A percentile compares a stretch with the other conserved stretches of the same genome.
Conservation (phyloP, 2,888 invertebrate genomes). For the Nephrotoma flavescens region DNA sequence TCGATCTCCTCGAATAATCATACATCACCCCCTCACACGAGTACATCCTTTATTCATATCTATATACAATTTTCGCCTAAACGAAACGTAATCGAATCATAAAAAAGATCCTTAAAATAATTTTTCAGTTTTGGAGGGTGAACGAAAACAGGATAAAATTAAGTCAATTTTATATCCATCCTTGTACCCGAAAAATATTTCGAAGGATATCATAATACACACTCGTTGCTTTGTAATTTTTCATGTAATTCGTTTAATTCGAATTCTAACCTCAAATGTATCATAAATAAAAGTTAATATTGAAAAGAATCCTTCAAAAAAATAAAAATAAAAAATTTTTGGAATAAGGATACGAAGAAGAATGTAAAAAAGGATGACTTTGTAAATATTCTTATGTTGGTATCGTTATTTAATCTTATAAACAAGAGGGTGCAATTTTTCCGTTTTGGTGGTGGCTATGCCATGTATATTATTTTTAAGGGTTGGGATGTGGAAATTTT, state of each 20-base stretch:
- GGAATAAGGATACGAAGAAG: neutral
- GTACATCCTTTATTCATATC: neutral
- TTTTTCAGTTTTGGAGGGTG: neutral
- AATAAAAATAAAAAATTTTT: neutral
- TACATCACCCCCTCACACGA: neutral
- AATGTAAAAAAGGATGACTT: neutral
- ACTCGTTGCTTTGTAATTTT: neutral
- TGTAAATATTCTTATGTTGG: neutral
- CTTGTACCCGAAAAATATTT: neutral
- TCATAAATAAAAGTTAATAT: slow-evolving; percentile 11
- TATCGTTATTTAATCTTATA: neutral
- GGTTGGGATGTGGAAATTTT: neutral
- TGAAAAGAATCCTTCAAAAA: neutral
- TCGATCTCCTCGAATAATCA: neutral
- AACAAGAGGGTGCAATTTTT: neutral
- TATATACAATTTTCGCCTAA: neutral
- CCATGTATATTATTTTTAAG: no score
- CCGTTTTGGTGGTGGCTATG: neutral
- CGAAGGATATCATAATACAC: neutral
- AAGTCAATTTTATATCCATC: neutral
- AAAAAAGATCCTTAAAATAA: neutral
- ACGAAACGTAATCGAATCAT: neutral
- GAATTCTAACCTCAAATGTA: slow-evolving; percentile 12
- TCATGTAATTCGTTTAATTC: slow-evolving; percentile 6
- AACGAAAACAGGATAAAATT: neutral